phyloP scores from a whole-genome alignment of 2,888 invertebrate genomes.

The Marronus borbonicus region DNA sequence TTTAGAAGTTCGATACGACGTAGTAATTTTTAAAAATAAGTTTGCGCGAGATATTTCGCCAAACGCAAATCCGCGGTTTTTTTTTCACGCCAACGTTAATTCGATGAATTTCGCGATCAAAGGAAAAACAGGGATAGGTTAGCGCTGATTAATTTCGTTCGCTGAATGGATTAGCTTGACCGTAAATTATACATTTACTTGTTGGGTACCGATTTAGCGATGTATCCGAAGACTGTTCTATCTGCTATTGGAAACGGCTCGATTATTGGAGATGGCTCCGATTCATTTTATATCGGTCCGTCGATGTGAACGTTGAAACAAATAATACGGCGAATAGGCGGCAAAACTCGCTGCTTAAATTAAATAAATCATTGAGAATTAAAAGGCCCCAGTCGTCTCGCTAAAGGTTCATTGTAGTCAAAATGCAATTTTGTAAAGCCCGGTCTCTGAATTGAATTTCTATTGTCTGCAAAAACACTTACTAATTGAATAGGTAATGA shows the following conservation, averaged over 20 bases:
- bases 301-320: neutral
- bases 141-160: neutral
- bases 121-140: neutral
- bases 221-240: neutral
- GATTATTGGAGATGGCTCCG: neutral
- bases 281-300: neutral
- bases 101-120: conserved; percentile 4
- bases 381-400: conserved; percentile 10
- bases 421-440: conserved; percentile 2
- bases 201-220: neutral
- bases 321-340: neutral
- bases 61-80: no score
- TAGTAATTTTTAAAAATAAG: no score
- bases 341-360: neutral
- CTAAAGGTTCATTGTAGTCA: conserved; percentile 19
- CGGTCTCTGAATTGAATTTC: conserved; percentile 5
- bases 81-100: neutral
- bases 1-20: no score
- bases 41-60: no score
- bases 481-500: conserved; percentile 13
- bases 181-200: conserved; percentile 10
- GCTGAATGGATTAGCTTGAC: neutral
- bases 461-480: conserved; percentile 1
- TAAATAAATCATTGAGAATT: conserved; percentile 29
- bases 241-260: no score